Base-by-base conservation (phyloP, 2,888 invertebrate species). In the Cordilura impudica region DNA sequence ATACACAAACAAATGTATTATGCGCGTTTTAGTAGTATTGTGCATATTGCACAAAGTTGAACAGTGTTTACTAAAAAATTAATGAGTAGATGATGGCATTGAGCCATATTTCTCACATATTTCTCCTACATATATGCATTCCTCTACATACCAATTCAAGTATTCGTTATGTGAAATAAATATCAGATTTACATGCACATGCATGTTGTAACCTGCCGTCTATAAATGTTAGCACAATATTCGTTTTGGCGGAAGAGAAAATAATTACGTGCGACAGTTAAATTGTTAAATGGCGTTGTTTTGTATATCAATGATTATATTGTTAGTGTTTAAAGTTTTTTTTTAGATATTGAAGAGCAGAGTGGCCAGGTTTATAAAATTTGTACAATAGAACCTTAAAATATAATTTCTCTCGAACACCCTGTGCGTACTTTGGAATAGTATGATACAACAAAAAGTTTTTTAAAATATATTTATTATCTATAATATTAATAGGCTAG, bases 1-100 rank as follows among this genome's bases (percentile, higher is more conserved):
- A 21, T 45, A 16, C 3, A 16, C 16, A n/a, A 16, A 4, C 3
- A 4, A 16, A 16, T 14, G 3, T 45, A 4, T 51, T n/a, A n/a
- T 23, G 14, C 10, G 12, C 7, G 14, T n/a, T 21, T 12, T 51
- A 14, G 23, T 35, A 16, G 0, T 43, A n/a, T 29, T 18, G 45
- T 47, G 47, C 49, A 67, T 54, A 51, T 51, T 56, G 74, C 29
- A 16, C 74, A 61, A 61, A 61, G 66, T 66, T 75, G 71, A 75
- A 63, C 47, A 75, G 31, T 35, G 51, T 75, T 71, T 66, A 75
- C 54, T 75, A 65, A 61, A 75, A 75, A 69, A 51, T 71, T 79
- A 79, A 79, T 79, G 79, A 79, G 56, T 51, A 79, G 66, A 79
- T 75, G 79, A 75, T 75, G 79, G 79, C 75, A 75, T 75, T 75